These are phyloP conservation scores for Agriopis aurantiaria DNA, from an alignment of 2,888 invertebrate species.

Conservation along the genomic window DNA sequence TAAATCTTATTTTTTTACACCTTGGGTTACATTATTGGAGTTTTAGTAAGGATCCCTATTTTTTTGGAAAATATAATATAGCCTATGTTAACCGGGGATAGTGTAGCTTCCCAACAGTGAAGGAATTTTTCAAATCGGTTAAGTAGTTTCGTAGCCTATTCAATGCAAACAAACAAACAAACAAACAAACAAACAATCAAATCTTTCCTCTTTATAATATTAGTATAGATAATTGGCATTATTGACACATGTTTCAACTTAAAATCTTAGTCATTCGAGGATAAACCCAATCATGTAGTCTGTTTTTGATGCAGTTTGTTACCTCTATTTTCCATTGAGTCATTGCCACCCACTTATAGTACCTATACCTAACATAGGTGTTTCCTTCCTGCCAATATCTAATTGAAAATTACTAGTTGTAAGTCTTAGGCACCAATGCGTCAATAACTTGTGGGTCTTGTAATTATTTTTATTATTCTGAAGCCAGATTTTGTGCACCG, in stretches of 20 bases:
- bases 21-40: too few species aligned
- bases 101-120: too few species aligned
- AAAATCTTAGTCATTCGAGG: constrained; percentile 23
- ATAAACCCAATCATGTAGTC: constrained; percentile 9
- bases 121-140: too few species aligned
- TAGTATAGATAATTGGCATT: too few species aligned
- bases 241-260: constrained; percentile 10
- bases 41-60: too few species aligned
- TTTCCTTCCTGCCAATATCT: neutral
- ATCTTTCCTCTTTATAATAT: too few species aligned
- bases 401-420: constrained; percentile 21
- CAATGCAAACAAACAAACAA: too few species aligned
- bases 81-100: too few species aligned
- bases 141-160: too few species aligned
- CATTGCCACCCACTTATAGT: constrained; percentile 13
- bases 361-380: constrained; percentile 1
- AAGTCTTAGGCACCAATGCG: constrained; percentile 4
- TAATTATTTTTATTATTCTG: constrained; percentile 23
- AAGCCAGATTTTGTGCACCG: constrained; percentile 32
- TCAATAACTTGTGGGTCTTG: constrained; percentile 12
- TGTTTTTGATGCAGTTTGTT: neutral
- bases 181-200: too few species aligned
- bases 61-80: too few species aligned
- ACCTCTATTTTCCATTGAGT: constrained; percentile 13
- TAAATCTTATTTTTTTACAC: too few species aligned